Percentiles rank a stretch among this genome's conserved stretches.
Evolutionary conservation across 1,140 invertebrate genomes (phyloP).

Genomic region (Ceratina calcarata): DNA sequence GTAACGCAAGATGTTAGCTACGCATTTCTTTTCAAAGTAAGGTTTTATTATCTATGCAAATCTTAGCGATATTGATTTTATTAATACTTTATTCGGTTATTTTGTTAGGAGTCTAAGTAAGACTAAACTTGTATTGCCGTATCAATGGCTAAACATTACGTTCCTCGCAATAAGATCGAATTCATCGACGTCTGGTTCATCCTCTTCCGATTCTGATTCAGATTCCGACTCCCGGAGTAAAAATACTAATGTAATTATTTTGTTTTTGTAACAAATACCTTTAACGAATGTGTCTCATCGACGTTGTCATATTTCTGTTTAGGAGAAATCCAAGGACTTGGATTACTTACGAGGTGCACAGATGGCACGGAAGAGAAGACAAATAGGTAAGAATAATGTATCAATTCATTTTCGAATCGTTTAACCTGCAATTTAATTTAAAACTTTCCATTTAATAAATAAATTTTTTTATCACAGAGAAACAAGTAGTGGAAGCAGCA

Average conservation of each 20-base stretch:
- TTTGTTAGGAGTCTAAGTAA: slow-evolving; percentile 7
- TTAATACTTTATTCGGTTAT: slow-evolving; percentile 16
- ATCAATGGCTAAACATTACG: slow-evolving; percentile 48
- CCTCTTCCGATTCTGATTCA: slow-evolving; percentile 68
- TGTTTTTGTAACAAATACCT: slow-evolving; percentile 12
- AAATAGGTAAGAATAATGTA: slow-evolving; percentile 11
- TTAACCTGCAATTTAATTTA: not conserved
- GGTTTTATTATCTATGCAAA: slow-evolving; percentile 20
- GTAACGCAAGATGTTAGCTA: slow-evolving; percentile 51
- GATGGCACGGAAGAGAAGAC: not conserved
- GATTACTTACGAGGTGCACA: not conserved
- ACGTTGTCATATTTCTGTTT: slow-evolving; percentile 12
- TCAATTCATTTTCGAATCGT: not conserved
- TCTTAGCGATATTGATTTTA: not conserved
- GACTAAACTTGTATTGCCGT: slow-evolving; percentile 20
- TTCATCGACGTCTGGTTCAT: slow-evolving; percentile 52
- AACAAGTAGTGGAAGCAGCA: slow-evolving; percentile 82
- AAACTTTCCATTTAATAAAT: no score
- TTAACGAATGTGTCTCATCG: not conserved
- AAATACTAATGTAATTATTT: slow-evolving; percentile 6
- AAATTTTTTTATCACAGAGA: slow-evolving; percentile 68
- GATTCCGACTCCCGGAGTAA: slow-evolving; percentile 51
- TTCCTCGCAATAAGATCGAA: slow-evolving; percentile 39
- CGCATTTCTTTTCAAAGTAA: slow-evolving; percentile 59
- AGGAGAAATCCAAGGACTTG: not conserved